Conservation (phyloP, 2,888 invertebrate species). For the Scaptomyza flava region DNA sequence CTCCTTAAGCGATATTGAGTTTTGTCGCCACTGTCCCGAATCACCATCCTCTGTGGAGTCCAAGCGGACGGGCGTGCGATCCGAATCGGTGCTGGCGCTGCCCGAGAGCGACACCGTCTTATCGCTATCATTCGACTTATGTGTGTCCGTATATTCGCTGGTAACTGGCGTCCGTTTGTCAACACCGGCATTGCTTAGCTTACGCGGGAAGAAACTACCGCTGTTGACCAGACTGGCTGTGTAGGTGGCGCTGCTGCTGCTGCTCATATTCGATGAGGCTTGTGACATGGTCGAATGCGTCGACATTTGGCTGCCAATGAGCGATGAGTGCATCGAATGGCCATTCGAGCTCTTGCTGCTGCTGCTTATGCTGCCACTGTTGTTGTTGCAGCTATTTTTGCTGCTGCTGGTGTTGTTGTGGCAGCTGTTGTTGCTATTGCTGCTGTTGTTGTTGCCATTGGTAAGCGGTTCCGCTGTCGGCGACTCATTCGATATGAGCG, state of each 20-base stretch:
- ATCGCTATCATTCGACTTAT: conserved; percentile 88
- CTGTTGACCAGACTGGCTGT: conserved; percentile 65
- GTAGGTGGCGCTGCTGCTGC: conserved; percentile 53
- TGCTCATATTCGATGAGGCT: conserved; percentile 40
- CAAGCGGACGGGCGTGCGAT: conserved; percentile 91
- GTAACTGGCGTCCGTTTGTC: conserved; percentile 80
- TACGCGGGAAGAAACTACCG: conserved; percentile 84
- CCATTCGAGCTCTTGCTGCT: conserved; percentile 51
- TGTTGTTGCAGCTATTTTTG: conserved; percentile 25
- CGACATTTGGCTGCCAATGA: conserved; percentile 60
- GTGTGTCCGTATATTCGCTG: conserved; percentile 85
- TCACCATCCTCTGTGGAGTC: conserved; percentile 93
- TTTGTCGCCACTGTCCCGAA: conserved; percentile 90
- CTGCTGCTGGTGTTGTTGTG: conserved; percentile 12
- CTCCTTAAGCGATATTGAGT: conserved; percentile 95
- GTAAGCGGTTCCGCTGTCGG: conserved; percentile 21
- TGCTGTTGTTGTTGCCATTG: conserved; percentile 56
- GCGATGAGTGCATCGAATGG: conserved; percentile 35
- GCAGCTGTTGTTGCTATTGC: conserved; percentile 13
- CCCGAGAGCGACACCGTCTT: conserved; percentile 90
- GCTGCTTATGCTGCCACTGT: conserved; percentile 16
- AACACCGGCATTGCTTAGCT: conserved; percentile 84
- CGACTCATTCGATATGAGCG: conserved; percentile 75
- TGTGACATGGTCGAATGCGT: conserved; percentile 55
- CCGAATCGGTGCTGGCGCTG: conserved; percentile 92